Evolutionary conservation across 2,797 vertebrate genomes (phyloP), one percentile per base, ranked within the genome.

Genomic region (Chlorospingus flavigularis): DNA sequence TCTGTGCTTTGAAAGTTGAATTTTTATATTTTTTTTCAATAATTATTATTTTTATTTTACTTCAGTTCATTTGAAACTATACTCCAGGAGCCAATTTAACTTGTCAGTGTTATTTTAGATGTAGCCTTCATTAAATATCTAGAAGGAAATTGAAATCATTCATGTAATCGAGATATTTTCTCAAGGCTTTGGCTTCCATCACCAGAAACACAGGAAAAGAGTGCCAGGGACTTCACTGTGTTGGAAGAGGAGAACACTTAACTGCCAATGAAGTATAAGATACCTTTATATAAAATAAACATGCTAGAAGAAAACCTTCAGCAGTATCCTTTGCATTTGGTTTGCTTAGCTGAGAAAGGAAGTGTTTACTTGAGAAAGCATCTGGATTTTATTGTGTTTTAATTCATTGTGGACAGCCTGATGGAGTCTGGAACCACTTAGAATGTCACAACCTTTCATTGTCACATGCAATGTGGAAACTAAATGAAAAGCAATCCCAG

Each of bases 361-460:
- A 82, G 79, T 75, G 83, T 95, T 96, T 92, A 87, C 95, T 92
- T 89, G 92, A 87, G 78, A 83, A 65, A 73, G 68, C 96, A 92
- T 94, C 96, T 97, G 94, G 95, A 92, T 90, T 84, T 92, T 45
- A 90, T 96, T 94, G 78, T 68, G 58, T 91, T 93, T 90, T 84
- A 85, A 76, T 95, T 91, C 76, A 57, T 65, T 31, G 80, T 92
- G 84, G 90, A 86, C 91, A 92, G 50, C 67, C 71, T 92, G 94
- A 88, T 92, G 82, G 82, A 93, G 78, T 96, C 96, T 97, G 96
- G 96, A 97, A 94, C 91, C 82, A 95, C 91, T 97, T 97, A 96
- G 79, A 81, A 60, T 95, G 95, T 96, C 96, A 96, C 94, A 96
- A 95, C 95, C 91, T 96, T 96, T 96, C 94, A 96, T 93, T 96